These are phyloP conservation scores for Rosalia funebris DNA, from an alignment of 2,888 invertebrate genomes.

Conservation along the genomic window DNA sequence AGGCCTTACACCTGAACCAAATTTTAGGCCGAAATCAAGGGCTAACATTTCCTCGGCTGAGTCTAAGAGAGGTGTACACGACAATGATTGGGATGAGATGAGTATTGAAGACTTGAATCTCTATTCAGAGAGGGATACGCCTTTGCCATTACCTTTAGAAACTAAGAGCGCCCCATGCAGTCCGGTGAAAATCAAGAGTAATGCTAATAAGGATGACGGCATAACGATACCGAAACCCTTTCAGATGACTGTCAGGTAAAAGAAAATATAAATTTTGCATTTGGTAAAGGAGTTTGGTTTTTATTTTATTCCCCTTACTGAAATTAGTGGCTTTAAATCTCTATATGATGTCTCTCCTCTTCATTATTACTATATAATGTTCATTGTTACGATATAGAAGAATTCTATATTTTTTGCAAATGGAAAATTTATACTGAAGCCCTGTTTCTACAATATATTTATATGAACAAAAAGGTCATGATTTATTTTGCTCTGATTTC, in stretches of 20 bases:
- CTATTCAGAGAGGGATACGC: conserved; percentile 46
- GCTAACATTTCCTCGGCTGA: conserved; percentile 53
- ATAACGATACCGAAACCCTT: conserved; percentile 76
- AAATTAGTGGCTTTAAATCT: too few relatives aligned
- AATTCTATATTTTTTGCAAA: too few relatives aligned
- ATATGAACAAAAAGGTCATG: too few relatives aligned
- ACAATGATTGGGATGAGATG: conserved; percentile 56
- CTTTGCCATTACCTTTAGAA: conserved; percentile 47
- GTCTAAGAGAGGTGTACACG: conserved; percentile 44
- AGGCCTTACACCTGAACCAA: conserved; percentile 48
- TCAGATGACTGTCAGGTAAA: conserved; percentile 75
- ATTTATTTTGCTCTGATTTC: too few relatives aligned
- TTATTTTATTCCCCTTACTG: too few relatives aligned
- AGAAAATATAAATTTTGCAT: too few relatives aligned
- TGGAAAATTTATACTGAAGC: too few relatives aligned
- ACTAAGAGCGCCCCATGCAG: conserved; percentile 71
- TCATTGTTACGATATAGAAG: too few relatives aligned
- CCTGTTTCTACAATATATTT: too few relatives aligned
- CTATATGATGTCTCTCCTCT: too few relatives aligned
- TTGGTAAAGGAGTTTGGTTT: too few relatives aligned
- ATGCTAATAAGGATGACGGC: conserved; percentile 53
- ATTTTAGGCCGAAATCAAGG: conserved; percentile 53
- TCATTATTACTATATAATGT: too few relatives aligned
- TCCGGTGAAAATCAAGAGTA: conserved; percentile 64
- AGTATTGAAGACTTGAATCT: conserved; percentile 59